Conservation (phyloP, 2,888 invertebrate species). For the Lasioglossum vierecki region DNA sequence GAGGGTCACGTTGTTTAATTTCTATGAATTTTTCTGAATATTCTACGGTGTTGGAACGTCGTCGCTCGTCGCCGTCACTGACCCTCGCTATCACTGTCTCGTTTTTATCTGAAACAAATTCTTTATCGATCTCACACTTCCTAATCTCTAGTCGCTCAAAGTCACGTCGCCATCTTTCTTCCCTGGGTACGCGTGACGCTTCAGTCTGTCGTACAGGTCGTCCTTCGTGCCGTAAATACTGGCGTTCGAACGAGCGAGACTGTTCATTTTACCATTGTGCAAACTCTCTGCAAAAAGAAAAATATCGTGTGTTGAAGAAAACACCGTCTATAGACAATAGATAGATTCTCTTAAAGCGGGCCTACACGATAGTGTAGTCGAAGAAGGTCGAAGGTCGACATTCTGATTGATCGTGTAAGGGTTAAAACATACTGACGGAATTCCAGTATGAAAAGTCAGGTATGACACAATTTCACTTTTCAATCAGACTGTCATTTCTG, state of each 20-base stretch:
- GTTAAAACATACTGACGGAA: no score
- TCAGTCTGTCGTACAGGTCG: slow-evolving; percentile 97
- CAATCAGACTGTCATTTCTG: no score
- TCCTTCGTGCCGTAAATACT: slow-evolving; percentile 98
- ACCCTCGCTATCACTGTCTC: slow-evolving; percentile 96
- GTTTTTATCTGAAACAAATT: slow-evolving; percentile 91
- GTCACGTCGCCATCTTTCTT: slow-evolving; percentile 91
- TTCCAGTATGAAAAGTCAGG: no score
- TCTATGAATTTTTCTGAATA: slow-evolving; percentile 29
- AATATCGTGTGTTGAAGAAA: background rate
- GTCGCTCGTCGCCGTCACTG: slow-evolving; percentile 86
- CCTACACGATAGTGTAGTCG: no score
- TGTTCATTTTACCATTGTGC: slow-evolving; percentile 96
- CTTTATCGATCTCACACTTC: slow-evolving; percentile 8
- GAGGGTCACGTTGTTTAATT: slow-evolving; percentile 14
- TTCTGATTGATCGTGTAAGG: no score
- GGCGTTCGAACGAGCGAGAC: slow-evolving; percentile 95
- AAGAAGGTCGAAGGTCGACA: no score
- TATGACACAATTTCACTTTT: no score
- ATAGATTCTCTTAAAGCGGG: background rate
- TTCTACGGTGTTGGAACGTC: slow-evolving; percentile 54
- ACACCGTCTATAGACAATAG: background rate
- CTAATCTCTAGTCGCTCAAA: slow-evolving; percentile 1
- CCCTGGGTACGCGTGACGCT: slow-evolving; percentile 96
- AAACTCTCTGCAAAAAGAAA: slow-evolving; percentile 86